Evolutionary conservation across 2,113 vertebrate genomes (phyloP), one percentile per base, ranked within the genome.

Genomic region (Prionailurus viverrinus): DNA sequence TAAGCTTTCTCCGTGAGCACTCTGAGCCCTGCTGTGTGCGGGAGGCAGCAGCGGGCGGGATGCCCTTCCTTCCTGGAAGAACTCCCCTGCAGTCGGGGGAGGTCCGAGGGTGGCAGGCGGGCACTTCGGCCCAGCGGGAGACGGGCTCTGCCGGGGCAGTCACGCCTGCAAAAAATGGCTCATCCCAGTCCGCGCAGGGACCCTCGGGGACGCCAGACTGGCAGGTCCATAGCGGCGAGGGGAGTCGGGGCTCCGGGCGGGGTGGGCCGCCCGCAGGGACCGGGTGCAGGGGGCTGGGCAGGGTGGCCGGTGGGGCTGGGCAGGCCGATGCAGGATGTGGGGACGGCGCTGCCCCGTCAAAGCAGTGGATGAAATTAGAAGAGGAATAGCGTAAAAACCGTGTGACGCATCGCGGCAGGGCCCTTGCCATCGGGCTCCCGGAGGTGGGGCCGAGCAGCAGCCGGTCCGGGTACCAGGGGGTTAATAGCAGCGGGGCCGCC

Each of bases 301-400:
- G 69, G n/a, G 4, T 36, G 69, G 69, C n/a, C 69, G 0, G 31
- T 19, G 48, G 48, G 51, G 78, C 65, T 12, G 21, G 13, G 5
- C 7, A 15, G 69, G 55, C 39, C 4, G 15, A 9, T 4, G 10
- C 41, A 11, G 53, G 39, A 3, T 7, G 14, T 27, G 31, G 53
- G 21, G 80, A 36, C 4, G 80, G 39, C 0, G 0, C 39, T 2
- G 31, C 14, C 5, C 48, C 19, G 5, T 61, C 66, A 45, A 0
- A 21, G 36, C 53, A 5, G 1, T 27, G 0, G 2, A 10, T 31
- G 31, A 8, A 39, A 2, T 11, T 18, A 10, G 39, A 6, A 13
- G 10, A 31, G 18, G 33, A 36, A 5, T 29, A 10, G 0, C 0
- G 21, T 25, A 5, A 12, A 8, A 2, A 3, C 1, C 3, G 6